These are phyloP conservation scores for Drosophila crucigera DNA, from an alignment of 2,888 invertebrate genomes.

Conservation along the genomic window DNA sequence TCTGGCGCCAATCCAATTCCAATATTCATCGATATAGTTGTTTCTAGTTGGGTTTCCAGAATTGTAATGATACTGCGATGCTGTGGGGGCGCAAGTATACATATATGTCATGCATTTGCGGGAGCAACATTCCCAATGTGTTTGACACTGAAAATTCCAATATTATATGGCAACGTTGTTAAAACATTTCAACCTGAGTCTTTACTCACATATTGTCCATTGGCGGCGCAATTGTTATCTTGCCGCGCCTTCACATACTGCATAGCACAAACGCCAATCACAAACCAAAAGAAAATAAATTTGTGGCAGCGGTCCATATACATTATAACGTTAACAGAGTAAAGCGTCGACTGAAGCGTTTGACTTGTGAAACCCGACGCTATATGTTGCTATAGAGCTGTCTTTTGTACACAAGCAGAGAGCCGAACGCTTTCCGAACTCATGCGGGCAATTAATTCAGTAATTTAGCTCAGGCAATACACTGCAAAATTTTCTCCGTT, in stretches of 20 bases:
- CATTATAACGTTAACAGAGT: constrained; percentile 57
- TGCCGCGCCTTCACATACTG: constrained; percentile 12
- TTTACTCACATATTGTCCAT: constrained; percentile 76
- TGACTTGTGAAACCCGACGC: constrained; percentile 14
- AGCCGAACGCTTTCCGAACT: constrained; percentile 16
- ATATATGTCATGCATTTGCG: constrained; percentile 80
- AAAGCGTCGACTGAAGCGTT: constrained; percentile 60
- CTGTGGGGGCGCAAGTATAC: constrained; percentile 67
- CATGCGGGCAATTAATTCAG: constrained; percentile 10
- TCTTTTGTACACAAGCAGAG: constrained; percentile 1
- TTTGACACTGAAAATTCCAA: constrained; percentile 73
- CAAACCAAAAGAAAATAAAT: constrained; percentile 27
- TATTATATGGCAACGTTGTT: neutral
- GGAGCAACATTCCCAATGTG: constrained; percentile 83
- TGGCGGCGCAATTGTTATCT: constrained; percentile 56
- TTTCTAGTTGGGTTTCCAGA: neutral
- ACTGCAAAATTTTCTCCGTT: neutral
- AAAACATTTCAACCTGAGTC: neutral
- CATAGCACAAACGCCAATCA: constrained; percentile 34
- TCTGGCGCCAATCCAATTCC: neutral
- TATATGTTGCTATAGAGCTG: constrained; percentile 33
- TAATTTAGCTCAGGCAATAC: constrained; percentile 12
- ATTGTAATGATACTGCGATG: constrained; percentile 9
- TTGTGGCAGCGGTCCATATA: constrained; percentile 23
- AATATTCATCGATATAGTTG: neutral